phyloP scores from a whole-genome alignment of 2,113 vertebrate genomes.

The Cryptomyrus ogoouensis region DNA sequence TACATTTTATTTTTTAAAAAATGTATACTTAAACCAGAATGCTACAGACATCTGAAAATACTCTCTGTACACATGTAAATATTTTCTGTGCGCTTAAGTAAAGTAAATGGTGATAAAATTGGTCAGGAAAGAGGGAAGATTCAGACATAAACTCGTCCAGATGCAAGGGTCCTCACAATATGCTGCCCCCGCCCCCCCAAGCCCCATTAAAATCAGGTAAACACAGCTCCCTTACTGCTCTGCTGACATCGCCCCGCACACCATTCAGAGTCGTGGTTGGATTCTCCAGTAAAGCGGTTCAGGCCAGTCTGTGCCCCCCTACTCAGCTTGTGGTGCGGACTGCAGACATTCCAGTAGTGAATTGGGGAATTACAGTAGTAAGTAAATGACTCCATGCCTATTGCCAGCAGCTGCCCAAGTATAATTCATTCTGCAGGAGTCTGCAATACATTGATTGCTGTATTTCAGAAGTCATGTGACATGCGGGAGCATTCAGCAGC shows the following conservation, averaged over 20 bases:
- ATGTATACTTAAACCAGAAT: not conserved
- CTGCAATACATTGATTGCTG: not conserved
- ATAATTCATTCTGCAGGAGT: not conserved
- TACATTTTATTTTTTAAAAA: not conserved
- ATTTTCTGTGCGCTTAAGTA: constrained; percentile 15
- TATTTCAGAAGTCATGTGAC: not conserved
- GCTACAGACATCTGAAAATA: not conserved
- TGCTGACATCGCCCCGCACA: not conserved
- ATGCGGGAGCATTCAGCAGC: not conserved
- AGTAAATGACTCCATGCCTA: not conserved
- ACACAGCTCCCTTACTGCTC: constrained; percentile 39
- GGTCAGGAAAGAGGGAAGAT: constrained; percentile 31
- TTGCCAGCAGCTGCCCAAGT: not conserved
- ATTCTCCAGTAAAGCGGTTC: too few species aligned
- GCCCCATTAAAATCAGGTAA: constrained; percentile 33
- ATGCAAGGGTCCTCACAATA: constrained; percentile 49
- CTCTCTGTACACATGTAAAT: not conserved
- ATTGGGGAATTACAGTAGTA: not conserved
- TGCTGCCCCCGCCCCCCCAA: constrained; percentile 24
- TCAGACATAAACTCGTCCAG: constrained; percentile 55
- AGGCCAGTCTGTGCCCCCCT: not conserved
- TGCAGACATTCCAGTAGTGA: not conserved
- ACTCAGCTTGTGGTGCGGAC: not conserved
- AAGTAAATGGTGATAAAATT: constrained; percentile 42
- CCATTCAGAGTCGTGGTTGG: constrained; percentile 8